Base-by-base conservation (phyloP, 2,797 vertebrate genomes). In the Sphenopsis melanotis region DNA sequence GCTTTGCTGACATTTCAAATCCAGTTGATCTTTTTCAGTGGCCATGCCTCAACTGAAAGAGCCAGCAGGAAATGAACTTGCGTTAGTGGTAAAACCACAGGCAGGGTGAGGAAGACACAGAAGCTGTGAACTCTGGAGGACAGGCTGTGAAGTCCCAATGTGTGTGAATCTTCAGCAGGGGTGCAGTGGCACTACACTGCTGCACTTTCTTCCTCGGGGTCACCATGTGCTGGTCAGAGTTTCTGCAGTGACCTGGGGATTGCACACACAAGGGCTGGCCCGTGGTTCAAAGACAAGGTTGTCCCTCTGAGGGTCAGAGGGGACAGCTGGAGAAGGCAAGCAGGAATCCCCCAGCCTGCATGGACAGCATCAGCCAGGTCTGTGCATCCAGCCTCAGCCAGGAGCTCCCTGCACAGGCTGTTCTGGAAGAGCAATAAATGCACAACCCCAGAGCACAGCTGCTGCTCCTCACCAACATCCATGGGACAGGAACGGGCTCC, bases 261-360 rank as follows among this genome's bases (percentile, higher is more conserved):
- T 36, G 63, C 74, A 72, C 39, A 22, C 49, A 30, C 49, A 18
- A 27, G 22, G 29, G 18, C 60, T 65, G 36, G 26, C 32, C 64
- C 2, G 0, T 27, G 68, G 60, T 49, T 87, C 52, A 41, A 6
- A 37, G 83, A 10, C 55, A 27, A 0, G 0, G 0, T 11, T 13
- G 3, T 55, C 27, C n/a, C 36, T 41, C 0, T 44, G 66, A 59
- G 63, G 61, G 49, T 37, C 61, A 66, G 27, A 10, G 24, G 57
- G n/a, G 39, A 21, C 29, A 37, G 29, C 9, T 53, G 49, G 41
- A 27, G 3, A 3, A 32, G 41, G 34, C 50, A 53, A 12, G 30
- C 0, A 32, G 60, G 36, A 10, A 22, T 22, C 17, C 26, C 60
- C 19, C 46, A 86, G 49, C 24, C 78, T 80, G 41, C 11, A 7